Evolutionary conservation across 2,888 invertebrate genomes (phyloP).

Genomic region (Eupelmus urozonus): DNA sequence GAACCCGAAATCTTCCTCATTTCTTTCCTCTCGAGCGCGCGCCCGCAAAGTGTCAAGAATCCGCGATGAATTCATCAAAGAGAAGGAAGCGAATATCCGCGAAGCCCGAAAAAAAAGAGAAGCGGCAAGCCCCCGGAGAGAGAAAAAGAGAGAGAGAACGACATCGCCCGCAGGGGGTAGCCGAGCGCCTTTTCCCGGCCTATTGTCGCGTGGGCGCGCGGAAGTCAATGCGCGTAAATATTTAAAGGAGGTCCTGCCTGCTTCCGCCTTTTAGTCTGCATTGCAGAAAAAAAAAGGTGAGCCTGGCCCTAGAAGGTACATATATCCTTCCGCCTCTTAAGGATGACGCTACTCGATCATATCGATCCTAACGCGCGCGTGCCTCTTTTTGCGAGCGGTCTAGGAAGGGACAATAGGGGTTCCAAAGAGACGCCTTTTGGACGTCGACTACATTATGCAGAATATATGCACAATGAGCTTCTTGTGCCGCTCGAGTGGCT

Average conservation of each 20-base stretch:
- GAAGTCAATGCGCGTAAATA: constrained; percentile 66
- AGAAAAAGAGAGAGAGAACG: not conserved
- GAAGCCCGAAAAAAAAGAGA: constrained; percentile 8
- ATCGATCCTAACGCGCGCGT: constrained; percentile 18
- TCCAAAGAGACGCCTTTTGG: constrained; percentile 29
- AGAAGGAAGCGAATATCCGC: not conserved
- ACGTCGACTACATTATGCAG: constrained; percentile 43
- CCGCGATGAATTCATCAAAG: constrained; percentile 40
- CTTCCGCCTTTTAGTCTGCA: constrained; percentile 1
- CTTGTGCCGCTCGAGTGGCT: constrained; percentile 48
- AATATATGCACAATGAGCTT: constrained; percentile 67
- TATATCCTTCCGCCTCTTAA: constrained; percentile 64
- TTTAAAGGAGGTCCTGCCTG: constrained; percentile 64
- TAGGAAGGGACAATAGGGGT: constrained; percentile 12
- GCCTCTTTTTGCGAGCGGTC: not conserved
- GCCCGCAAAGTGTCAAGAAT: constrained; percentile 24
- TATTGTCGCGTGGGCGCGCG: constrained; percentile 36
- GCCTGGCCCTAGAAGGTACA: too few relatives aligned
- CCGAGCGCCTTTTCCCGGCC: constrained; percentile 43
- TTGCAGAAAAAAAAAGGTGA: constrained; percentile 11
- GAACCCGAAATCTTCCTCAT: constrained; percentile 29
- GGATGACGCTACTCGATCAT: constrained; percentile 41
- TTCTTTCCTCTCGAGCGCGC: not conserved
- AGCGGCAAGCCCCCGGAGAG: constrained; percentile 32
- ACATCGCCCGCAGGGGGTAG: constrained; percentile 8